Evolutionary conservation across 1,140 invertebrate species (phyloP).

Genomic region (Papilio polyxenes): DNA sequence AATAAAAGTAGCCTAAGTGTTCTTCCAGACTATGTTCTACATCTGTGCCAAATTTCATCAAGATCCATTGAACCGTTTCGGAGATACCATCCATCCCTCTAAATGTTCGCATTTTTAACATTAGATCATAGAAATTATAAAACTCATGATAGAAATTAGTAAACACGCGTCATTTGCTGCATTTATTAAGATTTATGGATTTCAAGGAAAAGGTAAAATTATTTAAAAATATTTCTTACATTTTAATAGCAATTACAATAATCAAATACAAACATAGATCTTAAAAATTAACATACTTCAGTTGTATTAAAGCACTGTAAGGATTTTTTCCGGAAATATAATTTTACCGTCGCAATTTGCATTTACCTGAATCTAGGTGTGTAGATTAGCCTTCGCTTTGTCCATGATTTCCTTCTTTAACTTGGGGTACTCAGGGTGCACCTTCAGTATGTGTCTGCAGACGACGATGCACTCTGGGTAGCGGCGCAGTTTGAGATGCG

Average conservation of each 20-base stretch:
- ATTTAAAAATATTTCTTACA: neutral
- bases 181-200: neutral
- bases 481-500: conserved; percentile 94
- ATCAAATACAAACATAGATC: neutral
- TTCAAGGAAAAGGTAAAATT: neutral
- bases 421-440: conserved; percentile 93
- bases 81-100: too few species aligned
- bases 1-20: too few species aligned
- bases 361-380: conserved; percentile 79
- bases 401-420: conserved; percentile 97
- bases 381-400: conserved; percentile 92
- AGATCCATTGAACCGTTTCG: too few species aligned
- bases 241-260: neutral
- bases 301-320: neutral
- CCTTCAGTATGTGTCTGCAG: conserved; percentile 87
- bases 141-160: too few species aligned
- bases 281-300: conserved; percentile 9
- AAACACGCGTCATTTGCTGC: too few species aligned
- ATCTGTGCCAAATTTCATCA: too few species aligned
- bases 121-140: too few species aligned
- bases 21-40: too few species aligned
- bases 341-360: too few species aligned
- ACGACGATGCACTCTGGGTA: conserved; percentile 87
- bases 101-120: too few species aligned
- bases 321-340: too few species aligned